phyloP scores from a whole-genome alignment of 1,140 invertebrate genomes.

The Penaeus indicus region DNA sequence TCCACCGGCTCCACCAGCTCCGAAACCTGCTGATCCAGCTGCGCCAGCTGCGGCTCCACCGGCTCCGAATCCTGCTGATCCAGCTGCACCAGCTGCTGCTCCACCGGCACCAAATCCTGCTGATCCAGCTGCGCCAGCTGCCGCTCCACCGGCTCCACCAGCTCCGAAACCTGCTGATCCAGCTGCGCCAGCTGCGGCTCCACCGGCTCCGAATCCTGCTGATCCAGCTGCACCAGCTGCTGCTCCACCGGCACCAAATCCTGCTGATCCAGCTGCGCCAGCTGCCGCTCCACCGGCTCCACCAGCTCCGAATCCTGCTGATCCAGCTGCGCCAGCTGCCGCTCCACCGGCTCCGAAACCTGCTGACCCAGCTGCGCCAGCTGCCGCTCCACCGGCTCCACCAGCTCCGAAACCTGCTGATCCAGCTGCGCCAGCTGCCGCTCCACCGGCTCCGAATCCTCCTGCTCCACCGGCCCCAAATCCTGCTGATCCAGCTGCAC shows the following conservation, averaged over 20 bases:
- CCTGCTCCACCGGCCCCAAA: no score
- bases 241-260: constrained; percentile 32
- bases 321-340: not conserved
- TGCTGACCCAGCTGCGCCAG: no score
- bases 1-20: constrained; percentile 10
- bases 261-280: constrained; percentile 7
- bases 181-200: constrained; percentile 27
- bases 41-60: not conserved
- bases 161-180: constrained; percentile 22
- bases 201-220: not conserved
- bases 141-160: no score
- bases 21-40: no score
- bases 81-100: constrained; percentile 21
- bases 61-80: constrained; percentile 21
- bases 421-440: not conserved
- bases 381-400: no score
- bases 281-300: constrained; percentile 24
- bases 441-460: not conserved
- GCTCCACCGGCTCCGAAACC: no score
- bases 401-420: constrained; percentile 7
- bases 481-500: no score
- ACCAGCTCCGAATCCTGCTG: no score
- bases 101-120: not conserved
- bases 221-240: not conserved
- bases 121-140: not conserved